Evolutionary conservation across 1,140 invertebrate species (phyloP), one percentile per base, ranked within the genome.

Genomic region (Dendrolimus kikuchii): DNA sequence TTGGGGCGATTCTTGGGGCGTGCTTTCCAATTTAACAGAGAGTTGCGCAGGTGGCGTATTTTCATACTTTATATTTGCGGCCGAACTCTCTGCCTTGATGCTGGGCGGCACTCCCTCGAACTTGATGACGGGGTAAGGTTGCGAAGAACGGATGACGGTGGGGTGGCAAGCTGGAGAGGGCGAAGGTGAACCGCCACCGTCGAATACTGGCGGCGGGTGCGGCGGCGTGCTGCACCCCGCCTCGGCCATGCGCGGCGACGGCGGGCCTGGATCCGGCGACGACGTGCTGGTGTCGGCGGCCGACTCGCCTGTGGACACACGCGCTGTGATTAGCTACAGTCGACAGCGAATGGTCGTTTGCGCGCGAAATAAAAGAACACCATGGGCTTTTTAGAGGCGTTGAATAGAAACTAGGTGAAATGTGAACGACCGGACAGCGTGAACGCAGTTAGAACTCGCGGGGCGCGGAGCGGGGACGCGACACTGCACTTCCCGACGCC

Each of bases 241-340:
- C 78, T 87, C 90, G 81, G 87, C 89, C 85, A 92, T 90, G 80
- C 91, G 91, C 80, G 93, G 93, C 69, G 93, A 94, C 73, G 92
- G 93, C 81, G 92, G 93, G 76, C 92, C 90, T 58, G 94, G 91
- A 85, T 95, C 94, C 74, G 94, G 94, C 73, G 94, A 95, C 71
- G 94, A 95, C 72, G 93, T 95, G 86, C 93, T 95, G 73, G 95
- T 95, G 87, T 96, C 95, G 74, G 94, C 94, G 87, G 95, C 92
- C 82, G 94, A 95, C 90, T 95, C 95, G 86, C 93, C 93, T 94
- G 90, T 53, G 88, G 71, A 62, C 57, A 73, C 51, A 76, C 62
- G 57, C 43, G 48, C 5, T 40, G 55, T 42, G 55, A 57, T 82
- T 59, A 83, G 64, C 51, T 65, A 72, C 53, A 59, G 50, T 36